Evolutionary conservation across 92 coral and sea anemone species (phyloP).

Genomic region (Epizoanthus rinbou): DNA sequence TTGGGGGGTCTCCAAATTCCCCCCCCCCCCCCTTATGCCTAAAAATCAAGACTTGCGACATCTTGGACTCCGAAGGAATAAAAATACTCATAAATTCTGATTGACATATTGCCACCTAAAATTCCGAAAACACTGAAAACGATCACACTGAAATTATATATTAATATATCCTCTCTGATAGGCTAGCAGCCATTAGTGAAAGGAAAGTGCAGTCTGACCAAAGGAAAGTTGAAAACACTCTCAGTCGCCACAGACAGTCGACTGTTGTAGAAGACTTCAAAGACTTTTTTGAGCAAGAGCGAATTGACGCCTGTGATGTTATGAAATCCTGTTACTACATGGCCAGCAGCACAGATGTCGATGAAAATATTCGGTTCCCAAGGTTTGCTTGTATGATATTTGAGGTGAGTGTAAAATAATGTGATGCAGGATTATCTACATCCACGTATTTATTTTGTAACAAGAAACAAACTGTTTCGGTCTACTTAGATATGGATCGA

Average conservation of each 20-base stretch:
- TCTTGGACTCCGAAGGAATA: too few relatives aligned
- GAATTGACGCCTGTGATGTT: background rate
- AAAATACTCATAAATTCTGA: too few relatives aligned
- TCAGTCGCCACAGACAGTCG: conserved; percentile 2
- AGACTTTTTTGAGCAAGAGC: background rate
- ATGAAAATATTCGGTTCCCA: background rate
- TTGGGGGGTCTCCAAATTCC: too few relatives aligned
- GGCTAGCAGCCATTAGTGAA: background rate
- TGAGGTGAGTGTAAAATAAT: background rate
- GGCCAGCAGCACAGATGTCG: background rate
- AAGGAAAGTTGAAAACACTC: conserved; percentile 8
- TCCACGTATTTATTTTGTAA: too few relatives aligned
- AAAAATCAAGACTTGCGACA: too few relatives aligned
- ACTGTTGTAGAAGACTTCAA: background rate
- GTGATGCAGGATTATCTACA: too few relatives aligned
- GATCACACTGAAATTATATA: too few relatives aligned
- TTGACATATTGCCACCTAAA: too few relatives aligned
- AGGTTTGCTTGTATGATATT: conserved; percentile 4
- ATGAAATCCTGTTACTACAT: background rate
- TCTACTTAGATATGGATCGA: too few relatives aligned
- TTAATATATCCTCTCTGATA: background rate
- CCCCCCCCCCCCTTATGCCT: too few relatives aligned
- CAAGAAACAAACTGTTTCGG: too few relatives aligned
- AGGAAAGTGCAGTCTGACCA: background rate
- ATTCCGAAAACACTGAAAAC: too few relatives aligned